Evolutionary conservation across 2,888 invertebrate genomes (phyloP).

Genomic region (Drosophila paranaensis): DNA sequence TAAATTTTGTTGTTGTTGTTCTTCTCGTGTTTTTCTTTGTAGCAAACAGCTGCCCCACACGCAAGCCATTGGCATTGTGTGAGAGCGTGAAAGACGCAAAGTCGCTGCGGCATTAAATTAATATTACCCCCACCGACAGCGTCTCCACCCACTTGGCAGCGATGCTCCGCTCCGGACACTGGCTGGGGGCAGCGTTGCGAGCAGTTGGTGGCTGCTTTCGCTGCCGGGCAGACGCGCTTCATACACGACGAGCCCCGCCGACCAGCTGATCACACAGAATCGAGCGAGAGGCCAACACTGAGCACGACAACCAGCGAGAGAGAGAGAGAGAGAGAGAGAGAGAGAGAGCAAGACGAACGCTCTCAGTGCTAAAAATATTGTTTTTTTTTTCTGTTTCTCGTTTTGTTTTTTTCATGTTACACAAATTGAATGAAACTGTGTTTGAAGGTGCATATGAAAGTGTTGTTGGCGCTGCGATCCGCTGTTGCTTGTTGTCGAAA

Average conservation of each 20-base stretch:
- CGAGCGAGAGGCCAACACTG: constrained; percentile 24
- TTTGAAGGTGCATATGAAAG: constrained; percentile 31
- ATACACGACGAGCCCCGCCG: constrained; percentile 16
- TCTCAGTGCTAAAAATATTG: constrained; percentile 39
- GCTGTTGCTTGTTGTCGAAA: constrained; percentile 25
- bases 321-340: neutral
- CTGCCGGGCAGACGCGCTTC: constrained; percentile 66
- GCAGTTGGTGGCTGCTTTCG: constrained; percentile 65
- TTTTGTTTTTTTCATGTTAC: neutral
- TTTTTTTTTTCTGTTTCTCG: neutral
- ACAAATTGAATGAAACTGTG: constrained; percentile 26
- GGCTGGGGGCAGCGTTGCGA: constrained; percentile 18
- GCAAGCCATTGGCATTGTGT: constrained; percentile 27
- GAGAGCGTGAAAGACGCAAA: constrained; percentile 65
- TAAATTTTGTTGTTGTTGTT: neutral
- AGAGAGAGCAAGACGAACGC: too few relatives aligned
- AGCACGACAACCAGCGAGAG: constrained; percentile 6
- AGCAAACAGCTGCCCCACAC: constrained; percentile 29
- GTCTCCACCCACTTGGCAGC: neutral
- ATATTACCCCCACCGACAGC: constrained; percentile 17
- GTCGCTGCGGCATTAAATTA: constrained; percentile 43
- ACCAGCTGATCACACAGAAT: constrained; percentile 37
- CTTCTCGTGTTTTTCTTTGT: neutral
- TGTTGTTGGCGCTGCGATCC: neutral
- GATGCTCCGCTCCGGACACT: constrained; percentile 9